Evolutionary conservation across 2,888 invertebrate genomes (phyloP).

Genomic region (Hemistola chrysoprasaria): DNA sequence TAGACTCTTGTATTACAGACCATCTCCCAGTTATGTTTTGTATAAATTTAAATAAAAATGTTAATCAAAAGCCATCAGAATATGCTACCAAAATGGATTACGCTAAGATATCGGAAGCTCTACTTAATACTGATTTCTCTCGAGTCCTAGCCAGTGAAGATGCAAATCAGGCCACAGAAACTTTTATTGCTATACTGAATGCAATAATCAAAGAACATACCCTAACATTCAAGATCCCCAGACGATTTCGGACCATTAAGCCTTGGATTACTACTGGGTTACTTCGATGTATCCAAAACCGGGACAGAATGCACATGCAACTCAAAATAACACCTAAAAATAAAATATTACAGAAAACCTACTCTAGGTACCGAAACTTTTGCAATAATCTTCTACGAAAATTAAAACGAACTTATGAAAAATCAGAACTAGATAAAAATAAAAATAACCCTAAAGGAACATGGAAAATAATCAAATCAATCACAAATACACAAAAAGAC

Average conservation of each 20-base stretch:
- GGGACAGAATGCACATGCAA: slow-evolving; percentile 12
- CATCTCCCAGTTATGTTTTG: slow-evolving; percentile 2
- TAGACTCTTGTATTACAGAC: slow-evolving; percentile 5
- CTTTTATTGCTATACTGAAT: too few species aligned
- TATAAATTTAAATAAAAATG: neutral
- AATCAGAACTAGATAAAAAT: slow-evolving; percentile 4
- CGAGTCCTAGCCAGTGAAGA: too few species aligned
- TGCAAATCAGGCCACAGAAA: too few species aligned
- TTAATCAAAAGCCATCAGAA: neutral
- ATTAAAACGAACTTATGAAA: slow-evolving; percentile 13
- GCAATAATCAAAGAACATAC: neutral
- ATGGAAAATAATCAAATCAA: slow-evolving; percentile 13
- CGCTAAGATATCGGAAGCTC: too few species aligned
- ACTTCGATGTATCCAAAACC: slow-evolving; percentile 13
- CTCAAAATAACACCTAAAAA: slow-evolving; percentile 3
- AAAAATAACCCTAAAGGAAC: slow-evolving; percentile 10
- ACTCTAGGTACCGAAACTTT: slow-evolving; percentile 11
- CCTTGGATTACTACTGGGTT: slow-evolving; percentile 14
- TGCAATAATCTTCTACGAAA: slow-evolving; percentile 13
- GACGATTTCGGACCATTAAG: slow-evolving; percentile 1
- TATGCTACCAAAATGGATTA: too few species aligned
- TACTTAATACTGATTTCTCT: too few species aligned
- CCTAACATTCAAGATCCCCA: neutral
- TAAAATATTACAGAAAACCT: slow-evolving; percentile 1
- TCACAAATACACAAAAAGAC: slow-evolving; percentile 2